Conservation (phyloP, 2,888 invertebrate genomes). For the Orthosia gracilis region DNA sequence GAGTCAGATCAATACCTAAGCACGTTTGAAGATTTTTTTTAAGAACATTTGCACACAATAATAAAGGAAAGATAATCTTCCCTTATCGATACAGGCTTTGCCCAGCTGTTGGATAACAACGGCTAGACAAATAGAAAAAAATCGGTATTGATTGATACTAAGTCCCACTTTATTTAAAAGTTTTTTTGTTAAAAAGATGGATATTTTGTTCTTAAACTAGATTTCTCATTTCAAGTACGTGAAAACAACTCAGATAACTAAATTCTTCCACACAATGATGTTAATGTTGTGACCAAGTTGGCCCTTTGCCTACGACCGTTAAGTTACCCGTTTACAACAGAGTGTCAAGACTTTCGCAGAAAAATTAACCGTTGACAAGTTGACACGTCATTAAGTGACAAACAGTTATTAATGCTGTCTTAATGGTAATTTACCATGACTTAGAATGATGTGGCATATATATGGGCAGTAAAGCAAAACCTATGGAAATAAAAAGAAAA, state of each 20-base stretch:
- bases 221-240: background rate
- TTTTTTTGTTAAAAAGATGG: no score
- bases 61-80: no score
- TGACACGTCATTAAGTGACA: conserved; percentile 40
- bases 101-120: no score
- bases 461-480: background rate
- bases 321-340: conserved; percentile 43
- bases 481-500: background rate
- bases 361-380: conserved; percentile 43
- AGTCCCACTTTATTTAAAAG: no score
- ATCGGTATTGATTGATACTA: no score
- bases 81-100: no score
- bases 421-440: background rate
- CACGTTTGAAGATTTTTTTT: no score
- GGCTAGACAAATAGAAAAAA: no score
- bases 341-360: conserved; percentile 46
- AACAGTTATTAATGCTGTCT: conserved; percentile 19
- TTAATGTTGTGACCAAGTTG: conserved; percentile 61
- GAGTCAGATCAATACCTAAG: no score
- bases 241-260: conserved; percentile 22
- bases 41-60: no score
- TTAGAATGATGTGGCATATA: conserved; percentile 10
- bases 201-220: background rate
- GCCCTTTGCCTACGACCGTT: conserved; percentile 65
- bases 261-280: conserved; percentile 50